These are phyloP conservation scores for Drosophila quadrilineata DNA, from an alignment of 1,140 invertebrate species.

Conservation along the genomic window DNA sequence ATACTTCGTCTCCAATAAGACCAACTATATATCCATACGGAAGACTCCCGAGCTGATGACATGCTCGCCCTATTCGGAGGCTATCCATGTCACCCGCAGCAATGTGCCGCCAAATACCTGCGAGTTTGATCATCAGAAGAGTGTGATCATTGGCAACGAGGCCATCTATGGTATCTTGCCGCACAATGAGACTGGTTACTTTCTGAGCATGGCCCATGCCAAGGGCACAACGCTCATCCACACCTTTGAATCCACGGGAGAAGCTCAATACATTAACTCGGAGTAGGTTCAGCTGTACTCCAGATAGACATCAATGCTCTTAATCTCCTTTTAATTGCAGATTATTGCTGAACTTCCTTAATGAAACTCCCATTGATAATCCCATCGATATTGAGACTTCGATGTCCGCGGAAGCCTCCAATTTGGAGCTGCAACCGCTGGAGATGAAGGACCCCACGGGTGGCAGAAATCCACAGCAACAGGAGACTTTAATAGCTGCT, in stretches of 20 bases:
- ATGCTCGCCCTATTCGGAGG: slow-evolving; percentile 68
- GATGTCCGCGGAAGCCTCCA: slow-evolving; percentile 54
- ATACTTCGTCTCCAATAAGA: slow-evolving; percentile 79
- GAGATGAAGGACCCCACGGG: slow-evolving; percentile 70
- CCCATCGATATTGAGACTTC: slow-evolving; percentile 68
- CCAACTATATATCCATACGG: slow-evolving; percentile 74
- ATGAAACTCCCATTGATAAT: slow-evolving; percentile 70
- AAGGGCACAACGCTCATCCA: slow-evolving; percentile 77
- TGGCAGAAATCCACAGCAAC: slow-evolving; percentile 68
- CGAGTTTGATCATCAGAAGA: slow-evolving; percentile 78
- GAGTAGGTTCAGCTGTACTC: slow-evolving; percentile 39
- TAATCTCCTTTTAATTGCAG: slow-evolving; percentile 10
- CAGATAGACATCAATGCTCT: neutral
- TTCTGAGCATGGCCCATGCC: slow-evolving; percentile 71
- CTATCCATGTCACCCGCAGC: slow-evolving; percentile 69
- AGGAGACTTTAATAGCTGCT: slow-evolving; percentile 60
- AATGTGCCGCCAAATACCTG: slow-evolving; percentile 78
- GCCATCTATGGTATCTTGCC: slow-evolving; percentile 73
- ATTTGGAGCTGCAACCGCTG: slow-evolving; percentile 53
- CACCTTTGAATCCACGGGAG: slow-evolving; percentile 79
- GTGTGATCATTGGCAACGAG: slow-evolving; percentile 79
- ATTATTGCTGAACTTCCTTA: slow-evolving; percentile 66
- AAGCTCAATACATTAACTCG: slow-evolving; percentile 76
- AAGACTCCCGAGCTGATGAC: slow-evolving; percentile 78
- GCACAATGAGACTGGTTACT: slow-evolving; percentile 74